Conservation (phyloP, 2,113 vertebrate species). For the Corythornis madagascariensis region DNA sequence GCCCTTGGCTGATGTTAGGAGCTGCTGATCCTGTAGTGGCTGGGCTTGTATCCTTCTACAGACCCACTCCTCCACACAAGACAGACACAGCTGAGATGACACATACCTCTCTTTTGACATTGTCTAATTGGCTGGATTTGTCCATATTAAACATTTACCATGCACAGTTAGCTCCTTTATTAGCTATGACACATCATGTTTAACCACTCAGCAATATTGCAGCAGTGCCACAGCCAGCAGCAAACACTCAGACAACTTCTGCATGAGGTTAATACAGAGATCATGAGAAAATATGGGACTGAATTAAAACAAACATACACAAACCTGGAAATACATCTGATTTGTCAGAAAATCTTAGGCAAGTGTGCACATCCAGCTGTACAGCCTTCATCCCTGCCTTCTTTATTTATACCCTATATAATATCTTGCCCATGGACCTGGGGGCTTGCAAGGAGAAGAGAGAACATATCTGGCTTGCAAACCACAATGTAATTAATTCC, state of each 20-base stretch:
- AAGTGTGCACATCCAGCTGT: background rate
- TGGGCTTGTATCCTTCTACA: background rate
- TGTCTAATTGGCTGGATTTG: conserved; percentile 18
- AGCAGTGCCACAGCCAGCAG: background rate
- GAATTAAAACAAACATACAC: background rate
- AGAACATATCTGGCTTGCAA: background rate
- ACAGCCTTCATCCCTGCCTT: background rate
- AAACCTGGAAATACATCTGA: background rate
- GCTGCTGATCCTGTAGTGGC: accelerated
- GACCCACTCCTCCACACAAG: background rate
- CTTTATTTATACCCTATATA: background rate
- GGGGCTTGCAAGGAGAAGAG: background rate
- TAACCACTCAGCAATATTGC: background rate
- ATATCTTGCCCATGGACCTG: background rate
- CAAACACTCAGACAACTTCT: background rate
- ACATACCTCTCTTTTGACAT: background rate
- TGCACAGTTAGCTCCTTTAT: background rate
- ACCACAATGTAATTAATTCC: background rate
- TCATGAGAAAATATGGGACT: background rate
- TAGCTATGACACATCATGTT: conserved; percentile 11
- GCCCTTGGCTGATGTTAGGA: background rate
- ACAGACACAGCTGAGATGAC: background rate
- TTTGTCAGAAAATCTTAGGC: background rate
- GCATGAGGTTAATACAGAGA: background rate
- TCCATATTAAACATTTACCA: background rate